These are phyloP conservation scores for Alloscopus bannaensis DNA, from an alignment of 2,888 invertebrate species.

Conservation along the genomic window DNA sequence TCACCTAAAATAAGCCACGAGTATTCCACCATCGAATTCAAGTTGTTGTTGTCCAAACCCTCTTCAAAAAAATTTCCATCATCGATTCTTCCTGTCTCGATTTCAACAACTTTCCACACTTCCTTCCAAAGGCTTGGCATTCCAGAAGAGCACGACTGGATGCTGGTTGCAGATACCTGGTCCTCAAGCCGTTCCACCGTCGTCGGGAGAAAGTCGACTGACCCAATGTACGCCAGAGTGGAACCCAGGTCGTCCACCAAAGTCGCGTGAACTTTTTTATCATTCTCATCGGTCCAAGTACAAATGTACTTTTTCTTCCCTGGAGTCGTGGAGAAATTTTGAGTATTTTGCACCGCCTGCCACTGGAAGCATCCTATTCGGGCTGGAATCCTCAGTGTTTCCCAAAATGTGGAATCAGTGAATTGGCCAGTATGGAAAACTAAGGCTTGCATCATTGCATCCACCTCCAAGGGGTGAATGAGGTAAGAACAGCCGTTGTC, in stretches of 20 bases:
- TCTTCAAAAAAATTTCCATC: not conserved
- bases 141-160: not conserved
- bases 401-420: too few relatives aligned
- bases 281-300: too few relatives aligned
- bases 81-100: not conserved
- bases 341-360: too few relatives aligned
- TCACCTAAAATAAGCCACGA: too few relatives aligned
- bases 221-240: not conserved
- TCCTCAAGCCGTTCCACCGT: conserved; percentile 3
- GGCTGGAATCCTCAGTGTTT: too few relatives aligned
- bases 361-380: too few relatives aligned
- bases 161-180: not conserved
- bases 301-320: too few relatives aligned
- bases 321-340: too few relatives aligned
- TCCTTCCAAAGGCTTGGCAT: conserved; percentile 40
- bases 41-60: not conserved
- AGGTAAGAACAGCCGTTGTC: not conserved
- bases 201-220: conserved; percentile 15
- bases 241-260: not conserved
- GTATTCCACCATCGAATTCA: not conserved
- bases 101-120: conserved; percentile 3
- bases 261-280: not conserved
- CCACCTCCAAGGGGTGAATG: not conserved
- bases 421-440: too few relatives aligned
- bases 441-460: conserved; percentile 5